These are phyloP conservation scores for Gryon sp. DNA, from an alignment of 1,140 invertebrate species.

Conservation along the genomic window DNA sequence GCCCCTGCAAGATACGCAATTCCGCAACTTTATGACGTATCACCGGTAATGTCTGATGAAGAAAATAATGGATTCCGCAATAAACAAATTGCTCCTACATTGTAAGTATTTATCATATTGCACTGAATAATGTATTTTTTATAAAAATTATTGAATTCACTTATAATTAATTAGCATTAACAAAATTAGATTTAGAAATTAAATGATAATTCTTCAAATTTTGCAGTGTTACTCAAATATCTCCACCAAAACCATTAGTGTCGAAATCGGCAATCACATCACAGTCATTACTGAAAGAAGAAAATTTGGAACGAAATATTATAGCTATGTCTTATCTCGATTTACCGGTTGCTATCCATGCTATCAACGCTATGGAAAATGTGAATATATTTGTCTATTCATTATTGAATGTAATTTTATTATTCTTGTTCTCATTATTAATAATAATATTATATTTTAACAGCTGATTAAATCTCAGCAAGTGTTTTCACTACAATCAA, in stretches of 20 bases:
- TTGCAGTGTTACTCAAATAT: conserved; percentile 78
- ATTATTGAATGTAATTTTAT: neutral
- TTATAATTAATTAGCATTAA: too few species aligned
- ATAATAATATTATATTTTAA: too few species aligned
- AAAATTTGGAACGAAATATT: conserved; percentile 81
- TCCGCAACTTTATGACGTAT: conserved; percentile 80
- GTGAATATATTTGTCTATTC: conserved; percentile 63
- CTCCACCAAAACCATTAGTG: conserved; percentile 78
- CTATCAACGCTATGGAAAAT: conserved; percentile 84
- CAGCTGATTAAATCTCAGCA: conserved; percentile 74
- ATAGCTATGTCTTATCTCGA: conserved; percentile 86
- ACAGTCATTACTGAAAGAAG: conserved; percentile 71
- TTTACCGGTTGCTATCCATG: conserved; percentile 82
- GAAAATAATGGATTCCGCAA: too few species aligned
- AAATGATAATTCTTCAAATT: too few species aligned
- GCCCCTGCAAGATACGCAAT: conserved; percentile 73
- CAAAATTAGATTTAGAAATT: too few species aligned
- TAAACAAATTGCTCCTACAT: neutral
- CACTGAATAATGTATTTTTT: too few species aligned
- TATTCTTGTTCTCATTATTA: too few species aligned
- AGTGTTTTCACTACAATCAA: conserved; percentile 79
- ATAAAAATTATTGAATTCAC: too few species aligned
- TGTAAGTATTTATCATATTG: conserved; percentile 1
- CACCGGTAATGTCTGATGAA: too few species aligned
- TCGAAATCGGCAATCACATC: conserved; percentile 69